Base-by-base conservation (phyloP, 2,113 vertebrate species). In the Tragelaphus scriptus region DNA sequence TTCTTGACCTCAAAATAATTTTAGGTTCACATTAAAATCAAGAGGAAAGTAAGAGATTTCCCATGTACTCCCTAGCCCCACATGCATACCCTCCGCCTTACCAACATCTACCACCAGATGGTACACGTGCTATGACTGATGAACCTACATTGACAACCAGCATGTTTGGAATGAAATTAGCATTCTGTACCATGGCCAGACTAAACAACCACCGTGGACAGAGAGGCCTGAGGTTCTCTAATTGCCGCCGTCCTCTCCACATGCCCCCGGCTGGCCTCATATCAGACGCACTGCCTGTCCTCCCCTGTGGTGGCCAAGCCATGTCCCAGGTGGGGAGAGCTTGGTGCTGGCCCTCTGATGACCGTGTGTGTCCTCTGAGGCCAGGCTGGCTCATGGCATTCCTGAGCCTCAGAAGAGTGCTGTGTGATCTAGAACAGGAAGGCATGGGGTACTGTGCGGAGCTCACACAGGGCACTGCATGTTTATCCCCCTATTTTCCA, bases 121-220 rank as follows among this genome's bases (percentile, higher is more conserved):
- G n/a, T 32, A 3, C 40, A 40, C 28, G 3, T 25, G 51, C 40
- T 40, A 19, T 3, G 40, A 6, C 1, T 21, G 75, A 47, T 53
- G 26, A 53, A 23, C 77, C 25, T 71, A 16, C 85, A n/a, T 1
- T 75, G 61, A 28, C n/a, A 16, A 7, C 68, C 36, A 36, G 49
- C 12, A 40, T 1, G 5, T 15, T 65, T 49, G 28, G 25, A 58
- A 32, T 80, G 58, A 80, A 68, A 58, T 59, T 56, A 36, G 21
- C 3, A 0, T 51, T 63, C 5, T 7, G 3, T 68, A 4, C n/a
- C 2, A 2, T 9, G n/a, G n/a, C n/a, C n/a, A 71, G 68, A 71
- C n/a, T 71, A 12, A 71, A 71, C 19, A 21, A 12, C 65, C n/a
- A 36, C 68, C 2, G 0, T 40, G n/a, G 32, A 82, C 65, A 53